Evolutionary conservation across 2,797 vertebrate genomes (phyloP), one percentile per base, ranked within the genome.

Genomic region (Microctenopoma lineatum): DNA sequence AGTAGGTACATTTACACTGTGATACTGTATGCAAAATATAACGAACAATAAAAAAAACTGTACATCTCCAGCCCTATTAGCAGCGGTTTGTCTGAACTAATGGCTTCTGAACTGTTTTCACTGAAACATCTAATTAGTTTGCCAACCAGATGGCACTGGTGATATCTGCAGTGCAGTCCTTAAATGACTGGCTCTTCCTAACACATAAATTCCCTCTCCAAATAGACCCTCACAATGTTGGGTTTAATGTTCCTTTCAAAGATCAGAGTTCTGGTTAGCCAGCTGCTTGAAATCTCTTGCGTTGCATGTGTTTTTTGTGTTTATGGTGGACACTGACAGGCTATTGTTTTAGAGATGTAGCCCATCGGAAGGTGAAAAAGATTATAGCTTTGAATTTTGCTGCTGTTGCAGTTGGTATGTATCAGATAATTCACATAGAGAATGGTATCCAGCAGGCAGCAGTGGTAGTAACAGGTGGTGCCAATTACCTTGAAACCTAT

Each of bases 121-220:
- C 1, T 27, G 5, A 44, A 15, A 44, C 39, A 58, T 44, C 15
- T 10, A 44, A 15, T 26, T 38, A 38, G 29, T 45, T 53, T 34
- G 10, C 29, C 29, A n/a, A 55, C 9, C 10, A 27, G 41, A 55
- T 38, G 18, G 41, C 14, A n/a, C n/a, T 16, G 51, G 9, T 25
- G n/a, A 34, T 42, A 14, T 46, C 4, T 38, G 12, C n/a, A 46
- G 57, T 21, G 44, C 29, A 15, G 13, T 25, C 29, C 29, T 47
- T 10, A 25, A 47, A 34, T 46, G n/a, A 47, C 29, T 46, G 58
- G n/a, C 16, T 54, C 32, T 27, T 16, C 29, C 52, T 21, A 27
- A 52, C 7, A 42, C 60, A 38, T 47, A 61, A 41, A 32, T 16
- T 39, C 13, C 12, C 15, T 59, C 38, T 15, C 46, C 42, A 59